Percentiles rank a stretch among this genome's conserved stretches.
These are phyloP conservation scores for Metopia argyrocephala DNA, from an alignment of 2,888 invertebrate genomes.

Conservation along the genomic window DNA sequence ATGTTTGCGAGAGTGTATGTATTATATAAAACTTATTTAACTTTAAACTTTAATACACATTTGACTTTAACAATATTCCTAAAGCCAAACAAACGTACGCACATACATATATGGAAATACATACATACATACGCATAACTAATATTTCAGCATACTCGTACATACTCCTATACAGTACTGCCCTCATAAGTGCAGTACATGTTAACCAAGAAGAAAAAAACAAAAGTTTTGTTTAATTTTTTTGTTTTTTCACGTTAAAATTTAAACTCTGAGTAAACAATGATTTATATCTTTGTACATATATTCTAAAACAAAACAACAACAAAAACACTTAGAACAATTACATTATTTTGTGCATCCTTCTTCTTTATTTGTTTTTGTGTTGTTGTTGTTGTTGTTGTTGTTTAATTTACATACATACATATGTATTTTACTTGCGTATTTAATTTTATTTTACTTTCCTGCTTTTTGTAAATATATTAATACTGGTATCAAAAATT, in stretches of 20 bases:
- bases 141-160: too few species aligned
- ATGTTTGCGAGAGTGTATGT: neutral
- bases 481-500: constrained; percentile 43
- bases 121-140: neutral
- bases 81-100: neutral
- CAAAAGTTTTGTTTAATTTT: constrained; percentile 37
- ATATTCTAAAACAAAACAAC: constrained; percentile 3
- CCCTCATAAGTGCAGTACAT: constrained; percentile 3
- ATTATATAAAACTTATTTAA: constrained; percentile 43
- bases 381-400: constrained; percentile 1
- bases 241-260: constrained; percentile 49
- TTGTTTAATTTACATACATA: too few species aligned
- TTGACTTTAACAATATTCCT: constrained; percentile 45
- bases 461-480: constrained; percentile 30
- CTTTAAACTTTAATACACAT: constrained; percentile 37
- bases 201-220: constrained; percentile 31
- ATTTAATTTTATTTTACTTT: neutral
- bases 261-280: constrained; percentile 53
- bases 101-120: neutral
- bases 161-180: neutral
- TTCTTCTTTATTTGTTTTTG: neutral
- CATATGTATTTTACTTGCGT: neutral
- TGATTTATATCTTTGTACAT: constrained; percentile 54
- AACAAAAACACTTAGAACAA: neutral
- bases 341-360: neutral